Evolutionary conservation across 2,113 vertebrate genomes (phyloP).

Genomic region (Syngnathoides biaculeatus): DNA sequence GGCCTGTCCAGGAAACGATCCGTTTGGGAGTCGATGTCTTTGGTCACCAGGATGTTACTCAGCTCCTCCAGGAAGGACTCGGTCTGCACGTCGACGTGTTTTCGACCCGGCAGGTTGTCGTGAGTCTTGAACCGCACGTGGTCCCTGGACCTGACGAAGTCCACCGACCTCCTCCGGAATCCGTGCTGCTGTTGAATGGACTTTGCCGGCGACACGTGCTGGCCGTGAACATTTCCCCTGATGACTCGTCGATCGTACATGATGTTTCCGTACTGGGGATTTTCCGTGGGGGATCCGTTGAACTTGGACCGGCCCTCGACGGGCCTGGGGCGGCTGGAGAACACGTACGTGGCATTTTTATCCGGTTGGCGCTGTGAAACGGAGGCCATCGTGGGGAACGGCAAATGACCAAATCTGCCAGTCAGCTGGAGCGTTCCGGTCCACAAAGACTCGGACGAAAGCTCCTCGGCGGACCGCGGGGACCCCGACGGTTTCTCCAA

Average conservation of each 20-base stretch:
- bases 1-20: constrained; percentile 88
- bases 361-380: constrained; percentile 42
- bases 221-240: constrained; percentile 81
- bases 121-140: constrained; percentile 64
- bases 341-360: constrained; percentile 70
- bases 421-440: too few relatives aligned
- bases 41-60: constrained; percentile 71
- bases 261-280: constrained; percentile 75
- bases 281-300: constrained; percentile 45
- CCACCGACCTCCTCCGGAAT: constrained; percentile 57
- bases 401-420: too few relatives aligned
- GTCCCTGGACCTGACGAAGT: constrained; percentile 56
- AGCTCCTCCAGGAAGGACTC: constrained; percentile 92
- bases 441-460: too few relatives aligned
- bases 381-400: constrained; percentile 45
- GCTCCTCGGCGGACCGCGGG: too few relatives aligned
- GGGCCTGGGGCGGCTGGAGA: constrained; percentile 77
- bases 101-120: constrained; percentile 74
- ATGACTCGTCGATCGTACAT: constrained; percentile 88
- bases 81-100: constrained; percentile 85
- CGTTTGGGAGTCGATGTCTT: constrained; percentile 84
- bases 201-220: constrained; percentile 52
- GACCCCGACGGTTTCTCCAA: too few relatives aligned
- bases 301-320: constrained; percentile 70
- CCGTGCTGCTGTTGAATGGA: constrained; percentile 71